These are phyloP conservation scores for Drosophila fulvimacula DNA, from an alignment of 2,888 invertebrate genomes.

Conservation along the genomic window DNA sequence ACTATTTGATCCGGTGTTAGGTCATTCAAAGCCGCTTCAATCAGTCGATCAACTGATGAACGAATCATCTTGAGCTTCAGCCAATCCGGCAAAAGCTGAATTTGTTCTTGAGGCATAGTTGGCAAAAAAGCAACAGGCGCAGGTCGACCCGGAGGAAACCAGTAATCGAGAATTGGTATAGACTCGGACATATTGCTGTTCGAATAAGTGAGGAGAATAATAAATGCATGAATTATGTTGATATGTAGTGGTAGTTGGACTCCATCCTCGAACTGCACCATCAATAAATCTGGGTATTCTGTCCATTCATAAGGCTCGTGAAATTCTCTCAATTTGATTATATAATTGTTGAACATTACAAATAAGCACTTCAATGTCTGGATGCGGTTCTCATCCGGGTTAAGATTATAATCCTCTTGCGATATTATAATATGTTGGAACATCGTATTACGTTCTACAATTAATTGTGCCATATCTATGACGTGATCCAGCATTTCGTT, in stretches of 20 bases:
- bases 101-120: conserved; percentile 91
- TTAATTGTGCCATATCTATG: conserved; percentile 94
- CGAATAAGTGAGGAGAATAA: conserved; percentile 91
- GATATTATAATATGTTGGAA: conserved; percentile 91
- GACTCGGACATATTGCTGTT: conserved; percentile 85
- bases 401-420: conserved; percentile 65
- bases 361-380: conserved; percentile 90
- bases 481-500: conserved; percentile 89
- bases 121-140: conserved; percentile 92
- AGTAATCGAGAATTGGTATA: conserved; percentile 89
- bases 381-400: conserved; percentile 83
- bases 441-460: conserved; percentile 95
- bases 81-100: conserved; percentile 97
- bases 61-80: conserved; percentile 95
- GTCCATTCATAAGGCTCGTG: conserved; percentile 84
- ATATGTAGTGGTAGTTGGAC: conserved; percentile 84
- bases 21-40: conserved; percentile 94
- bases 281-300: conserved; percentile 84
- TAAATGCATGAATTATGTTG: conserved; percentile 91
- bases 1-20: conserved; percentile 95
- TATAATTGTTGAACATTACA: conserved; percentile 90
- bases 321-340: conserved; percentile 87
- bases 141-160: conserved; percentile 91
- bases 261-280: conserved; percentile 85
- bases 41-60: conserved; percentile 91